These are phyloP conservation scores for Echiichthys vipera DNA, from an alignment of 2,797 vertebrate species.

Conservation along the genomic window DNA sequence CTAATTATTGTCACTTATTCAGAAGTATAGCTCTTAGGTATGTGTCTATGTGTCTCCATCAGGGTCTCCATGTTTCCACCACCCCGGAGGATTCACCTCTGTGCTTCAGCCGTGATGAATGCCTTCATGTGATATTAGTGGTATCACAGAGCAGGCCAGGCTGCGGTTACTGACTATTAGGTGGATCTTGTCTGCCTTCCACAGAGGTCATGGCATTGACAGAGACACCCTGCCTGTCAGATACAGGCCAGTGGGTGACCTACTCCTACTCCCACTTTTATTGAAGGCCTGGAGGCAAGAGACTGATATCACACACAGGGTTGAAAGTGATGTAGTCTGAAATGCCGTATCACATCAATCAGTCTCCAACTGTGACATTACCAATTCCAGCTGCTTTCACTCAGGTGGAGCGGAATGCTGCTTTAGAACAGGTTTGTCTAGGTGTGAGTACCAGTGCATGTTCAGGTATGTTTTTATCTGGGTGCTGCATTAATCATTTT, in stretches of 20 bases:
- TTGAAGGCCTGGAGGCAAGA: slow-evolving; percentile 67
- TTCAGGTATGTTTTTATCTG: slow-evolving; percentile 4
- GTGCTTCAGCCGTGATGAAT: slow-evolving; percentile 26
- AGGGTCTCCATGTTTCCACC: slow-evolving; percentile 30
- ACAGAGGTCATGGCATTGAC: slow-evolving; percentile 74
- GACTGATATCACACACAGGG: slow-evolving; percentile 56
- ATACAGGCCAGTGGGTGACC: slow-evolving; percentile 69
- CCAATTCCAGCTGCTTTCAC: slow-evolving; percentile 65
- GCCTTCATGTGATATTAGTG: slow-evolving; percentile 42
- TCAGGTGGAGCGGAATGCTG: slow-evolving; percentile 33
- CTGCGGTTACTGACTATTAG: slow-evolving; percentile 37
- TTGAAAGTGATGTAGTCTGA: slow-evolving; percentile 69
- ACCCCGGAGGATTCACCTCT: slow-evolving; percentile 40
- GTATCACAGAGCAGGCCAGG: slow-evolving; percentile 25
- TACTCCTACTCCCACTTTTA: slow-evolving; percentile 63
- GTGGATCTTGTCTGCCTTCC: slow-evolving; percentile 47
- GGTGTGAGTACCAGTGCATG: slow-evolving; percentile 2
- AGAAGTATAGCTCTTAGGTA: slow-evolving; percentile 43
- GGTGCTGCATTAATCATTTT: not conserved
- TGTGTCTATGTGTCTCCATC: slow-evolving; percentile 47
- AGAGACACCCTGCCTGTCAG: slow-evolving; percentile 66
- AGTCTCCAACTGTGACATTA: slow-evolving; percentile 65
- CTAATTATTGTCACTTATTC: slow-evolving; percentile 73
- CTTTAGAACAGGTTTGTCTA: slow-evolving; percentile 2
- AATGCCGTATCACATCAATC: slow-evolving; percentile 72